Conservation (phyloP, 1,140 invertebrate genomes). For the Magallana gigas region DNA sequence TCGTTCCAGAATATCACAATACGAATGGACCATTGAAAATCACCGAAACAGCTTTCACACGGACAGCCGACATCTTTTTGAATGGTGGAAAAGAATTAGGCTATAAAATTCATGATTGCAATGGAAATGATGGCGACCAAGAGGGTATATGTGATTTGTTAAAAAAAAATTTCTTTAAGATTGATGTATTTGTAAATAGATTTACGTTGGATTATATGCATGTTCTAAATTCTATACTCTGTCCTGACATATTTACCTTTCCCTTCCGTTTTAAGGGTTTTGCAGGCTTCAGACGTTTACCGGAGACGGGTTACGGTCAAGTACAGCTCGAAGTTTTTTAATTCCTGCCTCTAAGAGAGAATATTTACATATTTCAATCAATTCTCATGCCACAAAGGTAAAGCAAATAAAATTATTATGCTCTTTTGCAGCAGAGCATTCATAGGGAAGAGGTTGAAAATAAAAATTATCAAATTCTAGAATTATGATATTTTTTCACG, state of each 20-base stretch:
- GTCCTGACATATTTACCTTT: too few species aligned
- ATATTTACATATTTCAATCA: constrained; percentile 69
- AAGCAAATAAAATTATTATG: not conserved
- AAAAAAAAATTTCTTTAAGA: not conserved
- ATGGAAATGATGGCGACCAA: constrained; percentile 59
- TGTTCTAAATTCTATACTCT: not conserved
- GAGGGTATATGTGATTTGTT: not conserved
- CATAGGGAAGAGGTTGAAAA: too few species aligned
- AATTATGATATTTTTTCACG: too few species aligned
- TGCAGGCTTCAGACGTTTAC: constrained; percentile 60
- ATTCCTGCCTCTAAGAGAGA: constrained; percentile 58
- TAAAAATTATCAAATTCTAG: too few species aligned
- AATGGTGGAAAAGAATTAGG: constrained; percentile 58
- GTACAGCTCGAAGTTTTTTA: constrained; percentile 68
- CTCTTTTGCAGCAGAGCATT: too few species aligned
- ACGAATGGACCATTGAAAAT: constrained; percentile 44
- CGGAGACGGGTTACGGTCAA: constrained; percentile 65
- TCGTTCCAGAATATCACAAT: constrained; percentile 32
- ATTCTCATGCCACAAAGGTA: constrained; percentile 64
- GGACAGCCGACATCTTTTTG: constrained; percentile 44
- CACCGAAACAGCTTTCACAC: constrained; percentile 24
- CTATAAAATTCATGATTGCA: constrained; percentile 62
- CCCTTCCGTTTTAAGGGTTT: constrained; percentile 15
- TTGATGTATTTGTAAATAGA: not conserved
- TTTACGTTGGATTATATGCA: not conserved